A percentile compares a stretch with the other conserved stretches of the same genome.
These are phyloP conservation scores for Drosophila quinaria DNA, from an alignment of 2,888 invertebrate species.

Conservation along the genomic window DNA sequence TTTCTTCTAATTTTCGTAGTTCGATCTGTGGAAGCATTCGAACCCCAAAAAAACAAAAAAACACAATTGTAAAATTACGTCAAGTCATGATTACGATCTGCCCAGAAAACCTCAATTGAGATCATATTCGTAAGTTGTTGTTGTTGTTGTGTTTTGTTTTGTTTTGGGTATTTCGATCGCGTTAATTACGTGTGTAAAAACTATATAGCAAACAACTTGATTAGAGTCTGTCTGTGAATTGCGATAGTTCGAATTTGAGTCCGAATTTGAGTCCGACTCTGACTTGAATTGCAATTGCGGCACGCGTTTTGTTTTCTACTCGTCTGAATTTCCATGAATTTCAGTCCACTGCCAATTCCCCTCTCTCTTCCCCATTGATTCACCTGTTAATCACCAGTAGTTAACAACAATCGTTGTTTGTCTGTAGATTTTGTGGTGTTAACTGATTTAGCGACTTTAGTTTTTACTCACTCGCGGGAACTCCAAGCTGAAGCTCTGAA, in stretches of 20 bases:
- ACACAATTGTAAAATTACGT: slow-evolving; percentile 8
- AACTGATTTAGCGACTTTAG: slow-evolving; percentile 37
- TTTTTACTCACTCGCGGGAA: slow-evolving; percentile 31
- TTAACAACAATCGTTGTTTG: slow-evolving; percentile 69
- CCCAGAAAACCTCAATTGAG: not conserved
- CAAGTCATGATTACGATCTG: slow-evolving; percentile 23
- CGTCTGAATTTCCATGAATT: slow-evolving; percentile 54
- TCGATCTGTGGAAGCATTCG: slow-evolving; percentile 14
- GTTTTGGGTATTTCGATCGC: slow-evolving; percentile 32
- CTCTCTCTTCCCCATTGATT: slow-evolving; percentile 24
- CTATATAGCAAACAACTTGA: slow-evolving; percentile 76
- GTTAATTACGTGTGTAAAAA: slow-evolving; percentile 73
- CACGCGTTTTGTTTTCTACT: slow-evolving; percentile 64
- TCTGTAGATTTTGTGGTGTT: slow-evolving; percentile 21
- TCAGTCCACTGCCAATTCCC: slow-evolving; percentile 2
- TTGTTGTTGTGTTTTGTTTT: slow-evolving; percentile 21
- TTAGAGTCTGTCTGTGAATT: slow-evolving; percentile 71
- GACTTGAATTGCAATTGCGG: slow-evolving; percentile 43
- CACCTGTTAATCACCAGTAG: slow-evolving; percentile 51
- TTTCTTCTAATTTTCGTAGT: slow-evolving; percentile 35
- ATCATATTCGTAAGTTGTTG: slow-evolving; percentile 5
- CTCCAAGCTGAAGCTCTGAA: slow-evolving; percentile 7
- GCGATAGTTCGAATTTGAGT: slow-evolving; percentile 28
- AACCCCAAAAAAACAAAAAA: not conserved
- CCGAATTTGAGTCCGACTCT: slow-evolving; percentile 9